Evolutionary conservation across 2,797 vertebrate species (phyloP), one percentile per base, ranked within the genome.

Genomic region (Phataginus tricuspis): DNA sequence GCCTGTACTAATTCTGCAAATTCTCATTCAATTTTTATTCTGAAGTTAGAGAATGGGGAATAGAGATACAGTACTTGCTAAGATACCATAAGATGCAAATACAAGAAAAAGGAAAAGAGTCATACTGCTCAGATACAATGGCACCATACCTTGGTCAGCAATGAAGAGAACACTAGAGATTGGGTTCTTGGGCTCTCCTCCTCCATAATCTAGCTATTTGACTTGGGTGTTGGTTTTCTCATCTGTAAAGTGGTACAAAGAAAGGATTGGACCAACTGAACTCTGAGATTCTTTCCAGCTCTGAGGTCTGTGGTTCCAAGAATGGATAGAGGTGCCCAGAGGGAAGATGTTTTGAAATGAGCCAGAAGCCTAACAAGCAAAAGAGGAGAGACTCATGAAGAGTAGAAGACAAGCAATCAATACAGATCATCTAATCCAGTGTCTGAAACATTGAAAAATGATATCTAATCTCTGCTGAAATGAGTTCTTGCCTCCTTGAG

Each of bases 21-120:
- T 64, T 79, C 25, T 77, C 55, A 87, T 88, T 74, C 55, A 45
- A 55, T 72, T 91, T 95, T 93, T 75, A 49, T 94, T 96, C 51
- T 91, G 68, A 96, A 66, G 13, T 88, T 42, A 91, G 37, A 92
- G 21, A 93, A 59, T 61, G 42, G 14, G 11, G 39, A 86, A 57
- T n/a, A 61, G 42, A 79, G 23, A 49, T 83, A 39, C 12, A 79
- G 42, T 61, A 55, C 25, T 80, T 92, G 19, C 21, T 42, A 59
- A 63, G 55, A 79, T 57, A 66, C 37, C 51, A 4, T 57, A 88
- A 86, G 23, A 59, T 25, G 4, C 51, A 78, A 57, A 23, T 34
- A 42, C 21, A 71, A 87, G 66, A 29, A 77, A 90, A 90, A 12
- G 51, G 21, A 72, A 72, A 37, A 66, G n/a, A 55, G 25, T 87